Conservation (phyloP, 2,113 vertebrate genomes). For the Micromys minutus region DNA sequence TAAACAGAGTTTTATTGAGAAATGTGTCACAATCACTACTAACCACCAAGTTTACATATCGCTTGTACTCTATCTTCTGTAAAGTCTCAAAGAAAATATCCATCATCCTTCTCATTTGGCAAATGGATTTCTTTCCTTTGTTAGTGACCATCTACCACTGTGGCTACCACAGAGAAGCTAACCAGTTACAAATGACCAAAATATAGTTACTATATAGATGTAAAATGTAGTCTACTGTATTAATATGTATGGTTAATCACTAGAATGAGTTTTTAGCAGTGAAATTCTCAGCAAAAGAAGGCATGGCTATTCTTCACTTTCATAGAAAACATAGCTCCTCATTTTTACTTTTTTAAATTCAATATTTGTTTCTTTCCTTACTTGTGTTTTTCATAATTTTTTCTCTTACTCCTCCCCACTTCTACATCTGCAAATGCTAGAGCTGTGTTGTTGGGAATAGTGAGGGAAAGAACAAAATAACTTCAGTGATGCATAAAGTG, state of each 20-base stretch:
- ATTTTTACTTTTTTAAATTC: neutral
- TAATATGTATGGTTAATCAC: neutral
- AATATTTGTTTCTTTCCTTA: neutral
- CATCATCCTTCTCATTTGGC: neutral
- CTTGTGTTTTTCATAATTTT: slow-evolving; percentile 14
- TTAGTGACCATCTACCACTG: neutral
- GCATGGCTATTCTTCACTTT: neutral
- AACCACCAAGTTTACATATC: neutral
- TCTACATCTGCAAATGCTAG: slow-evolving; percentile 19
- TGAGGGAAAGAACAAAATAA: neutral
- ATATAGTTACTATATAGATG: neutral
- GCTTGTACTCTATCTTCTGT: neutral
- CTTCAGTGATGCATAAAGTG: slow-evolving; percentile 39
- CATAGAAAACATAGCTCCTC: neutral
- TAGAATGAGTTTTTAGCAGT: slow-evolving; percentile 18
- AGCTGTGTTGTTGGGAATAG: neutral
- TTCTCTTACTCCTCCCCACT: slow-evolving; percentile 26
- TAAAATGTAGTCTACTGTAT: slow-evolving; percentile 29
- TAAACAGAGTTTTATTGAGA: neutral
- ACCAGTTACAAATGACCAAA: slow-evolving; percentile 7
- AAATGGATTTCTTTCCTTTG: slow-evolving; percentile 29
- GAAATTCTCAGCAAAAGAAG: slow-evolving; percentile 23
- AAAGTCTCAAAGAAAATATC: neutral
- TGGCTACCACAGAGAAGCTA: neutral
- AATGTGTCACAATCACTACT: slow-evolving; percentile 2